A percentile compares a stretch with the other conserved stretches of the same genome.
phyloP scores from a whole-genome alignment of 2,888 invertebrate species.

The Petrophora chlorosata region DNA sequence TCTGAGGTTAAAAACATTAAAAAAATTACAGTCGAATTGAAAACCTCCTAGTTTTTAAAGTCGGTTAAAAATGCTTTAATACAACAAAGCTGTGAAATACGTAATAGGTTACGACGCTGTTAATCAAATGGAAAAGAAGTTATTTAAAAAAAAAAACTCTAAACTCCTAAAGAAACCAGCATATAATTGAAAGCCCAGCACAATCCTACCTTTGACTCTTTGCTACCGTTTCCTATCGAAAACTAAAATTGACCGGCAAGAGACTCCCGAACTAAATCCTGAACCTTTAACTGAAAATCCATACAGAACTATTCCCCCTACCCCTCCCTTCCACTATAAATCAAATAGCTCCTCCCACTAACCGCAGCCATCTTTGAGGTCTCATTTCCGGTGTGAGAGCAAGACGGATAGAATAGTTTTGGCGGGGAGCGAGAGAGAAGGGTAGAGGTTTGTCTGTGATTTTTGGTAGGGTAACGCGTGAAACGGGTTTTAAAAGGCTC shows the following conservation, averaged over 20 bases:
- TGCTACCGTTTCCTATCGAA: background rate
- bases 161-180: too few relatives aligned
- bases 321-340: constrained; percentile 60
- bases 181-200: background rate
- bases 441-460: constrained; percentile 44
- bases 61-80: too few relatives aligned
- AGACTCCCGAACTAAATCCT: constrained; percentile 27
- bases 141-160: too few relatives aligned
- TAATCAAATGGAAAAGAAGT: too few relatives aligned
- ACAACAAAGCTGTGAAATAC: too few relatives aligned
- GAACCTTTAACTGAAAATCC: constrained; percentile 40
- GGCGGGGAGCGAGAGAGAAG: constrained; percentile 40
- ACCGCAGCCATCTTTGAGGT: constrained; percentile 82
- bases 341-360: constrained; percentile 79
- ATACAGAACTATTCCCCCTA: constrained; percentile 44
- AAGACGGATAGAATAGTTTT: constrained; percentile 51
- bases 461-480: constrained; percentile 40
- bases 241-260: constrained; percentile 29
- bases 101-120: too few relatives aligned
- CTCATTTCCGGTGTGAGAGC: constrained; percentile 71
- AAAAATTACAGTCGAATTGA: too few relatives aligned
- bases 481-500: constrained; percentile 2
- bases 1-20: too few relatives aligned
- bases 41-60: too few relatives aligned
- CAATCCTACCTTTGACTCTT: background rate